These are phyloP conservation scores for Pardalotus punctatus DNA, from an alignment of 2,113 vertebrate species.

Conservation along the genomic window DNA sequence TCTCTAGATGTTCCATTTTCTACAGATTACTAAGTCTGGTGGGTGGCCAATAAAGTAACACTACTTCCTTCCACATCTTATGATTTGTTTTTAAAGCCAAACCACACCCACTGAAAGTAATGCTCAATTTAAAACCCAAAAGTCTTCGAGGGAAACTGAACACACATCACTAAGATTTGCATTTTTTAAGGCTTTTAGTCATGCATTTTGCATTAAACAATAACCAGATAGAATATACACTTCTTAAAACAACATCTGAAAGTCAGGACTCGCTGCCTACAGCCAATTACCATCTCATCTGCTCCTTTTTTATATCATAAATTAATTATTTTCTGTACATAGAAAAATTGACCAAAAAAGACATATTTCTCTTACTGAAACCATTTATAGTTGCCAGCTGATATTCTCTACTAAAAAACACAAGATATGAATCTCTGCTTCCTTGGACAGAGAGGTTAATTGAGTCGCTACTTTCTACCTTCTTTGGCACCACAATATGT, in stretches of 20 bases:
- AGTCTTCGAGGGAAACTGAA: not conserved
- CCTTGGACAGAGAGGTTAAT: not conserved
- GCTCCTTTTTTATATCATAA: not conserved
- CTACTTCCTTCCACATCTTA: not conserved
- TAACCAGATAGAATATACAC: not conserved
- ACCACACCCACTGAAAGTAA: no score
- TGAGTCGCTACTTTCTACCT: not conserved
- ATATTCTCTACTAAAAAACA: not conserved
- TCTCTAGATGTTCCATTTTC: not conserved
- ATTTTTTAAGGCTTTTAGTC: not conserved
- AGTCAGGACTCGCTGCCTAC: not conserved
- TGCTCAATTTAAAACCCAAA: no score
- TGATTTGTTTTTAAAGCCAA: no score
- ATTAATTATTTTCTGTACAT: not conserved
- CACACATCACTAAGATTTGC: not conserved
- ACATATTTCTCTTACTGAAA: not conserved
- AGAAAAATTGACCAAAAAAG: not conserved
- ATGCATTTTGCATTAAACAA: not conserved
- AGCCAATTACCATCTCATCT: not conserved
- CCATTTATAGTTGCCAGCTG: not conserved
- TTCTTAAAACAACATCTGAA: not conserved
- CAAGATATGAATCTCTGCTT: not conserved
- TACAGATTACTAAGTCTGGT: not conserved
- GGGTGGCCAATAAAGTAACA: accelerated
- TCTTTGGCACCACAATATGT: not conserved